Percentiles rank a stretch among this genome's conserved stretches.
Conservation (phyloP, 2,888 invertebrate species). For the Lepas anatifera region DNA sequence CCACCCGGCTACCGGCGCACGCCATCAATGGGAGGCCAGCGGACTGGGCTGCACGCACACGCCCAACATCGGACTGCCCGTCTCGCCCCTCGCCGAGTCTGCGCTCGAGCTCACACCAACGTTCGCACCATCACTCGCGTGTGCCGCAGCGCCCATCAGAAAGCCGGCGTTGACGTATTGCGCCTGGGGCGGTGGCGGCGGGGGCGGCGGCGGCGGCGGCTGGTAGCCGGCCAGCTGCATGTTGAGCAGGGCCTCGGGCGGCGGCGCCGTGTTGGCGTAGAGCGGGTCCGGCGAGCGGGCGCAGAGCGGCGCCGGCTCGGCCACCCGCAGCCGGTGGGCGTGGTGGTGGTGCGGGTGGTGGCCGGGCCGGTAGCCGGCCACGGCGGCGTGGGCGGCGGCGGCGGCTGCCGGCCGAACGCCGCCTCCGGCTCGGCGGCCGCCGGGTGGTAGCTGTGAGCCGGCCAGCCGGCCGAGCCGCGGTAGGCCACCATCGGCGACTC, state of each 20-base stretch:
- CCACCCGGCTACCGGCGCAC: not conserved
- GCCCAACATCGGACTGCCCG: slow-evolving; percentile 23
- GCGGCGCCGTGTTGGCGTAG: slow-evolving; percentile 13
- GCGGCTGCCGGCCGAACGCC: not conserved
- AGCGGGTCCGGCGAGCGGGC: slow-evolving; percentile 20
- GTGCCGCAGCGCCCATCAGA: slow-evolving; percentile 18
- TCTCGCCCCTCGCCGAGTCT: slow-evolving; percentile 19
- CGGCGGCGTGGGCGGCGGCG: not conserved
- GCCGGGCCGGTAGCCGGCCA: not conserved
- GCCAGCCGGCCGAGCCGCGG: not conserved
- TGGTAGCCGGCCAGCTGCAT: slow-evolving; percentile 18
- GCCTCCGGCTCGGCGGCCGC: not conserved
- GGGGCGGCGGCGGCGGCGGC: slow-evolving; percentile 15
- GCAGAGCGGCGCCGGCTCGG: slow-evolving; percentile 20
- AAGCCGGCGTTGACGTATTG: slow-evolving; percentile 22
- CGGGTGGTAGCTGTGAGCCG: not conserved
- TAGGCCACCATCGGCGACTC: slow-evolving; percentile 8
- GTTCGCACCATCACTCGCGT: not conserved
- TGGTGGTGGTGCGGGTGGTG: slow-evolving; percentile 24
- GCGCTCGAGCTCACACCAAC: not conserved
- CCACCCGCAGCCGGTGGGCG: slow-evolving; percentile 24
- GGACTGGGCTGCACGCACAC: slow-evolving; percentile 23
- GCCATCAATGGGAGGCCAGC: slow-evolving; percentile 23
- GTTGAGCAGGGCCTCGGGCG: slow-evolving; percentile 14
- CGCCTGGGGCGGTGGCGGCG: slow-evolving; percentile 20